These are phyloP conservation scores for Ariolimax columbianus DNA, from an alignment of 2,888 invertebrate genomes.

Conservation along the genomic window DNA sequence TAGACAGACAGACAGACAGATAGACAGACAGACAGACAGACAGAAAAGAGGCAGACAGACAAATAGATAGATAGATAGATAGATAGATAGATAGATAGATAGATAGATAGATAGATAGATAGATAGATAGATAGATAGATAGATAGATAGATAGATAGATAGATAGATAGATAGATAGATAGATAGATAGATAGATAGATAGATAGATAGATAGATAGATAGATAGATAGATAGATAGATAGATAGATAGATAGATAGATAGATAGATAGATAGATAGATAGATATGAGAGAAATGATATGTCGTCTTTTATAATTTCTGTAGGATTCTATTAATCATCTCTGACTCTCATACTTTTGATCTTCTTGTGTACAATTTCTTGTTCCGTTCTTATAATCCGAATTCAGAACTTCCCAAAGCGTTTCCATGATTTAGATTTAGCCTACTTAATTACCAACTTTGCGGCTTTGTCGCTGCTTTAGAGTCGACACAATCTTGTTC, in stretches of 20 bases:
- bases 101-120: neutral
- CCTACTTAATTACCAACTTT: no score
- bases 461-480: no score
- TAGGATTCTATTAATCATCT: no score
- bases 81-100: neutral
- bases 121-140: neutral
- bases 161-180: slow-evolving; percentile 36
- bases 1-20: neutral
- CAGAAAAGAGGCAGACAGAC: no score
- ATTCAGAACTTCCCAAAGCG: no score
- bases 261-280: slow-evolving; percentile 15
- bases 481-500: no score
- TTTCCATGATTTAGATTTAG: no score
- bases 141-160: slow-evolving; percentile 20
- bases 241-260: slow-evolving; percentile 33
- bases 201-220: slow-evolving; percentile 29
- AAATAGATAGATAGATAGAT: neutral
- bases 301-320: no score
- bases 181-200: slow-evolving; percentile 22
- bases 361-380: no score
- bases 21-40: neutral
- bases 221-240: slow-evolving; percentile 1
- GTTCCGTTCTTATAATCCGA: no score
- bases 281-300: no score
- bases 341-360: no score